Evolutionary conservation across 2,113 vertebrate species (phyloP).

Genomic region (Bubo scandiacus): DNA sequence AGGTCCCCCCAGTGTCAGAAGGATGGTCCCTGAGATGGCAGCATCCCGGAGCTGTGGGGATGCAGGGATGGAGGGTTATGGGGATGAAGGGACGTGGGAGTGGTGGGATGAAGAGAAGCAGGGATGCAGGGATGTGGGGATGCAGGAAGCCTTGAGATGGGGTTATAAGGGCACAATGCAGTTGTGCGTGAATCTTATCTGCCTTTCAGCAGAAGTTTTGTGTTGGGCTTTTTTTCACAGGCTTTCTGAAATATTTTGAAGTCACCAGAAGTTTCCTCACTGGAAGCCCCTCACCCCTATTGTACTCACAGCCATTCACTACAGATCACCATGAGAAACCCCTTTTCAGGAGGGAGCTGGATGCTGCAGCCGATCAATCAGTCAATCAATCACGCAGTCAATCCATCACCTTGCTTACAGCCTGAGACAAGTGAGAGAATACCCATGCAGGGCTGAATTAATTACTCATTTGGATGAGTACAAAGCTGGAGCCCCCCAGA

Average conservation of each 20-base stretch:
- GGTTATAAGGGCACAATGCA: rapidly evolving
- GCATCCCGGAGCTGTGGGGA: rapidly evolving
- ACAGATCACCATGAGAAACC: neutral
- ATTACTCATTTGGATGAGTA: neutral
- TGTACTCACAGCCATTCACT: slow-evolving; percentile 22
- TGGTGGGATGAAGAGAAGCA: neutral
- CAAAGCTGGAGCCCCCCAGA: neutral
- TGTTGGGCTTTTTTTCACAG: neutral
- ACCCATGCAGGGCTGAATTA: neutral
- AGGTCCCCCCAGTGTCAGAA: no score
- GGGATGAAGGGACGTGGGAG: neutral
- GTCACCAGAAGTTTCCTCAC: neutral
- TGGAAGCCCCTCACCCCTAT: neutral
- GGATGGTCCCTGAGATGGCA: neutral
- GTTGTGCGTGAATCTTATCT: neutral
- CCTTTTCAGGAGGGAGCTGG: slow-evolving; percentile 18
- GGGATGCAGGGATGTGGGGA: neutral
- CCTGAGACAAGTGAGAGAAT: slow-evolving; percentile 27
- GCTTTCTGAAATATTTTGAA: neutral
- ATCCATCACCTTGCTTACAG: slow-evolving; percentile 33
- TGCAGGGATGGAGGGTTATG: neutral
- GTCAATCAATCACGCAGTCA: slow-evolving; percentile 28
- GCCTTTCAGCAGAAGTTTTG: neutral
- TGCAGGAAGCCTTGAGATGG: neutral
- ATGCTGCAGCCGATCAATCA: neutral